These are phyloP conservation scores for Sus scrofa DNA, from an alignment of 2,113 vertebrate genomes.

Conservation along the genomic window T2T-Sscrofa CM000812.6:244079001-244079500, in stretches of 20 bases:
- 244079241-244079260: not conserved
- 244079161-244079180: not conserved
- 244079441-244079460: not conserved
- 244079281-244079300: not conserved
- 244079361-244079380: not conserved
- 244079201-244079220: not conserved
- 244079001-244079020: not conserved
- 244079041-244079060: not conserved
- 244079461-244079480: not conserved
- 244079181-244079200: not conserved
- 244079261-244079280: not conserved
- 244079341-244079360: not conserved
- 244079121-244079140: not conserved
- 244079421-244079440: not conserved
- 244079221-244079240: not conserved
- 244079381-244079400: not conserved
- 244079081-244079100: not conserved
- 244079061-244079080: not conserved
- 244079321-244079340: constrained; percentile 12
- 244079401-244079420: not conserved
- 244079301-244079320: not conserved
- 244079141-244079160: not conserved
- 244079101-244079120: not conserved
- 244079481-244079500: not conserved
- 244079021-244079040: not conserved